phyloP scores from a whole-genome alignment of 2,888 invertebrate genomes.

The Dolomedes plantarius region DNA sequence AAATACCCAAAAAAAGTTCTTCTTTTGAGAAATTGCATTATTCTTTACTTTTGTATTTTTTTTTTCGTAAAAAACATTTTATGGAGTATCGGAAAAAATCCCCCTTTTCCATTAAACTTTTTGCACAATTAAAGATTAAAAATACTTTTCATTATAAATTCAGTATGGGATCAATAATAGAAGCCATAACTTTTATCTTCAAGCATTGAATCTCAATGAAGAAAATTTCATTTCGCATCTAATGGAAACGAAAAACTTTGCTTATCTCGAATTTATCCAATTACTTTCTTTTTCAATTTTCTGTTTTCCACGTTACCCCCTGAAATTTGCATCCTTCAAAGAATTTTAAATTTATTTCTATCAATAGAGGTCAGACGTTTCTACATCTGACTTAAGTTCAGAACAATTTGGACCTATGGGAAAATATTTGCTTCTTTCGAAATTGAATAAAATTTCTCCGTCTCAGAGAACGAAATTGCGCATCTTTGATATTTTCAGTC shows the following conservation, averaged over 20 bases:
- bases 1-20: no score
- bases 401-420: background rate
- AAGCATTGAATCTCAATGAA: background rate
- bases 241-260: background rate
- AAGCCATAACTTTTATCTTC: background rate
- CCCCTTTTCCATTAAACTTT: no score
- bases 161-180: no score
- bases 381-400: background rate
- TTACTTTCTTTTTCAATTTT: background rate
- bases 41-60: no score
- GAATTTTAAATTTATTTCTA: constrained; percentile 2
- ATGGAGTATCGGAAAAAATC: no score
- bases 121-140: no score
- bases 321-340: background rate
- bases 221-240: background rate
- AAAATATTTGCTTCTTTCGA: background rate
- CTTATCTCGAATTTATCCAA: background rate
- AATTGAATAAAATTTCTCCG: background rate
- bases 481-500: background rate
- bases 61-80: no score
- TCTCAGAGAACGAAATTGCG: background rate
- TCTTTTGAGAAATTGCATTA: no score
- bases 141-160: no score
- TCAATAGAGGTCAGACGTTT: background rate
- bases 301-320: background rate